These are phyloP conservation scores for Parasteatoda tepidariorum DNA, from an alignment of 1,140 invertebrate genomes.

Conservation along the genomic window DNA sequence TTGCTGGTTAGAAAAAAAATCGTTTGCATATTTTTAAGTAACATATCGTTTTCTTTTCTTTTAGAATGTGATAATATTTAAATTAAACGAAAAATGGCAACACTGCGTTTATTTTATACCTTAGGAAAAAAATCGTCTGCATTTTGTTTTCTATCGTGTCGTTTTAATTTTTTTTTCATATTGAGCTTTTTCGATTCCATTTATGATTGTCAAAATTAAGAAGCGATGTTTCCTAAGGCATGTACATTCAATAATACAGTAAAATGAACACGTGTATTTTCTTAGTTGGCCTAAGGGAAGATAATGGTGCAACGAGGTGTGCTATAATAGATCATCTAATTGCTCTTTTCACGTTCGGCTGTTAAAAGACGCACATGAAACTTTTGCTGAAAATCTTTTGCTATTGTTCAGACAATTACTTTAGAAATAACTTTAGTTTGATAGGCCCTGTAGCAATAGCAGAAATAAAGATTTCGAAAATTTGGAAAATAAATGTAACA, in stretches of 20 bases:
- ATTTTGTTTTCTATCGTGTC: background rate
- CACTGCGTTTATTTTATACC: background rate
- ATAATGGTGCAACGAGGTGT: background rate
- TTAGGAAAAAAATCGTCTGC: background rate
- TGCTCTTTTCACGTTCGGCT: constrained; percentile 1
- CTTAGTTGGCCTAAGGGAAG: background rate
- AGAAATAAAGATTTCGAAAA: too few relatives aligned
- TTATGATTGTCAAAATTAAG: constrained; percentile 20
- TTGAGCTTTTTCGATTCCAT: background rate
- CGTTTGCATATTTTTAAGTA: background rate
- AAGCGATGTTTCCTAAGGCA: background rate
- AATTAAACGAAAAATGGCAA: background rate
- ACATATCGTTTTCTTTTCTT: background rate
- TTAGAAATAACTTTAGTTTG: background rate
- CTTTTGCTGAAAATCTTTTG: background rate
- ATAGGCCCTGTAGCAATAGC: background rate
- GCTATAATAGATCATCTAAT: constrained; percentile 28
- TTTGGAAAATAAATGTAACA: too few relatives aligned
- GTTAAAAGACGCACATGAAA: constrained; percentile 14
- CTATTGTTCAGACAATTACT: constrained; percentile 27
- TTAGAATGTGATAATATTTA: too few relatives aligned
- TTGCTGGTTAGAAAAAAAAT: background rate
- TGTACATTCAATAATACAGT: background rate
- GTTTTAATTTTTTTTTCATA: background rate
- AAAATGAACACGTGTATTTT: background rate